Percentiles rank a stretch among this genome's conserved stretches.
Conservation (phyloP, 1,140 invertebrate species). For the Drosophila repletoides region DNA sequence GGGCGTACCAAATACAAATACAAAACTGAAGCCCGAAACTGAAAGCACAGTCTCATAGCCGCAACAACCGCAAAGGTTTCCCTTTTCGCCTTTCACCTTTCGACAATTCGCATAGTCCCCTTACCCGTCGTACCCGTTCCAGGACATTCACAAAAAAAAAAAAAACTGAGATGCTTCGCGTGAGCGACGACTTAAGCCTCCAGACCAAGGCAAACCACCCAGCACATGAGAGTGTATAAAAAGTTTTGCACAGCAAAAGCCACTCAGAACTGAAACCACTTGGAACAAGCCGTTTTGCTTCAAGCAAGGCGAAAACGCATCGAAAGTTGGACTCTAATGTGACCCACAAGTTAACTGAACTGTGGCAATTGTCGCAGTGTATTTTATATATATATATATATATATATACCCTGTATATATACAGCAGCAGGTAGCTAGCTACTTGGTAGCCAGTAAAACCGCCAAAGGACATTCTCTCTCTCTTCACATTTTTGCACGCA, state of each 20-base stretch:
- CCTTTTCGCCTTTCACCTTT: background rate
- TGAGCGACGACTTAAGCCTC: slow-evolving; percentile 69
- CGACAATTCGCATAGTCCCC: too few species aligned
- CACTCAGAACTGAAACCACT: slow-evolving; percentile 77
- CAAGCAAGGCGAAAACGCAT: slow-evolving; percentile 22
- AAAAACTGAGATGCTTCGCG: slow-evolving; percentile 48
- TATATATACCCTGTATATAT: too few species aligned
- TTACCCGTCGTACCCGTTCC: too few species aligned
- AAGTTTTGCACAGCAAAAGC: slow-evolving; percentile 64
- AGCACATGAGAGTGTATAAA: slow-evolving; percentile 65
- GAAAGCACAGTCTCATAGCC: slow-evolving; percentile 19
- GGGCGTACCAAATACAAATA: slow-evolving; percentile 16
- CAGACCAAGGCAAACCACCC: background rate
- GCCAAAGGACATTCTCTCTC: background rate
- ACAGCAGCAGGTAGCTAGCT: too few species aligned
- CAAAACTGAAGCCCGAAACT: slow-evolving; percentile 5
- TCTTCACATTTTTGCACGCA: slow-evolving; percentile 55
- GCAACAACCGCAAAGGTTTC: background rate
- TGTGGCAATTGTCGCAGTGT: slow-evolving; percentile 52
- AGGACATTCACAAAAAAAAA: slow-evolving; percentile 52
- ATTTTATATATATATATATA: too few species aligned
- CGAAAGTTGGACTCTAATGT: slow-evolving; percentile 49
- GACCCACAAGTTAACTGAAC: slow-evolving; percentile 35
- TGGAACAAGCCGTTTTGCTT: slow-evolving; percentile 68
- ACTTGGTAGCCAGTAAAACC: too few species aligned